phyloP scores from a whole-genome alignment of 2,797 vertebrate genomes.

The Hyperoplus immaculatus region DNA sequence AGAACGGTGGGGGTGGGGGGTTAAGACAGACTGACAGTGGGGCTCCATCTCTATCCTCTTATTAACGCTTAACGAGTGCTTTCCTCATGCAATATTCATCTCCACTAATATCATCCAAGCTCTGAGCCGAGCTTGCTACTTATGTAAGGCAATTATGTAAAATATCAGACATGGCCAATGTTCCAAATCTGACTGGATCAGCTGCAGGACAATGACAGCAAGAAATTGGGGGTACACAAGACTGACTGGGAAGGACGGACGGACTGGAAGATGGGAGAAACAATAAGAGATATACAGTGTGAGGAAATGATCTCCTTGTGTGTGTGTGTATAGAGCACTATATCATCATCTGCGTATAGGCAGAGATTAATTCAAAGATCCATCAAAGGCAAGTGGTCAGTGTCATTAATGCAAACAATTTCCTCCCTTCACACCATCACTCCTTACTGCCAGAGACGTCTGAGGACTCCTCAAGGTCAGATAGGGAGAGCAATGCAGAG shows the following conservation, averaged over 20 bases:
- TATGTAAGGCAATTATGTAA: conserved; percentile 91
- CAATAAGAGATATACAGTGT: conserved; percentile 25
- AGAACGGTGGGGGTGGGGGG: conserved; percentile 81
- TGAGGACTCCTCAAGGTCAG: conserved; percentile 79
- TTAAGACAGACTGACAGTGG: conserved; percentile 85
- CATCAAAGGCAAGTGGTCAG: conserved; percentile 51
- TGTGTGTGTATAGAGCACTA: not conserved
- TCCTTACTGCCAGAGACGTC: conserved; percentile 44
- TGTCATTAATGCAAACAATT: conserved; percentile 68
- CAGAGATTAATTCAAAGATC: conserved; percentile 23
- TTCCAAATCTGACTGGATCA: conserved; percentile 81
- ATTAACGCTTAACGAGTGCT: conserved; percentile 89
- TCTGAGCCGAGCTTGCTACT: conserved; percentile 85
- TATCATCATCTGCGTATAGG: conserved; percentile 19
- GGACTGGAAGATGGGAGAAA: conserved; percentile 32
- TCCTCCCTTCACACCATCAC: conserved; percentile 37
- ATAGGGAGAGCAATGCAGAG: conserved; percentile 55
- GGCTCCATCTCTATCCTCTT: conserved; percentile 87
- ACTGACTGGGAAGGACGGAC: conserved; percentile 32
- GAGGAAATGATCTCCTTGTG: not conserved
- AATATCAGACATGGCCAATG: conserved; percentile 84
- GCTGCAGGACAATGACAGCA: conserved; percentile 77
- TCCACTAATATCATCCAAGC: conserved; percentile 86
- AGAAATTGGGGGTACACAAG: conserved; percentile 41
- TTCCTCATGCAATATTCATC: conserved; percentile 90